Evolutionary conservation across 2,888 invertebrate genomes (phyloP).

Genomic region (Tanytarsus gracilentus): DNA sequence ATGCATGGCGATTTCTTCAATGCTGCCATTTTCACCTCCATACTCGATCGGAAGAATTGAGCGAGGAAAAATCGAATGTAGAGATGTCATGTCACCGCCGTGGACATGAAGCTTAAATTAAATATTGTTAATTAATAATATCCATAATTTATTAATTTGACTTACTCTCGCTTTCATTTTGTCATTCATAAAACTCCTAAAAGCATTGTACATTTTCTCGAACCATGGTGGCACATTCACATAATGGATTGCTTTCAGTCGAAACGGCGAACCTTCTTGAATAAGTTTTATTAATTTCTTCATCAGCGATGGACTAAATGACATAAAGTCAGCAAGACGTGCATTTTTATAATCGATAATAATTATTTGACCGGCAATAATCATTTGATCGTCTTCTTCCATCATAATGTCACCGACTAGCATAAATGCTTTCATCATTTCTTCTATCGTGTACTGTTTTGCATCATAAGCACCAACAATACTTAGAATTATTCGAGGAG

Average conservation of each 20-base stretch:
- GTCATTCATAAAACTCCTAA: slow-evolving; percentile 48
- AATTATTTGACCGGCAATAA: slow-evolving; percentile 36
- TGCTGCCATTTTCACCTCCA: slow-evolving; percentile 51
- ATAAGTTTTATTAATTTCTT: slow-evolving; percentile 38
- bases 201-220: slow-evolving; percentile 46
- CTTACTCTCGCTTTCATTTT: slow-evolving; percentile 49
- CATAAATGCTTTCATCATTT: slow-evolving; percentile 45
- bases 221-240: slow-evolving; percentile 48
- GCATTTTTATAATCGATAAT: slow-evolving; percentile 47
- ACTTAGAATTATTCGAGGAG: slow-evolving; percentile 47
- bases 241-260: slow-evolving; percentile 47
- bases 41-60: slow-evolving; percentile 55
- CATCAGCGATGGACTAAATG: slow-evolving; percentile 47
- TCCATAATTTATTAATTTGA: neutral
- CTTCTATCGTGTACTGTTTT: slow-evolving; percentile 39
- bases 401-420: slow-evolving; percentile 49
- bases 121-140: neutral
- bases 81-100: slow-evolving; percentile 47
- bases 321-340: slow-evolving; percentile 44
- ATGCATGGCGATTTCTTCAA: slow-evolving; percentile 33
- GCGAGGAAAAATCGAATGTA: slow-evolving; percentile 50
- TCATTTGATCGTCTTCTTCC: slow-evolving; percentile 48
- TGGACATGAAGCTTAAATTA: slow-evolving; percentile 46
- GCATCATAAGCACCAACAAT: slow-evolving; percentile 45
- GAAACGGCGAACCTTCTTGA: slow-evolving; percentile 44